Base-by-base conservation (phyloP, 2,113 vertebrate genomes). In the Crypturellus undulatus region DNA sequence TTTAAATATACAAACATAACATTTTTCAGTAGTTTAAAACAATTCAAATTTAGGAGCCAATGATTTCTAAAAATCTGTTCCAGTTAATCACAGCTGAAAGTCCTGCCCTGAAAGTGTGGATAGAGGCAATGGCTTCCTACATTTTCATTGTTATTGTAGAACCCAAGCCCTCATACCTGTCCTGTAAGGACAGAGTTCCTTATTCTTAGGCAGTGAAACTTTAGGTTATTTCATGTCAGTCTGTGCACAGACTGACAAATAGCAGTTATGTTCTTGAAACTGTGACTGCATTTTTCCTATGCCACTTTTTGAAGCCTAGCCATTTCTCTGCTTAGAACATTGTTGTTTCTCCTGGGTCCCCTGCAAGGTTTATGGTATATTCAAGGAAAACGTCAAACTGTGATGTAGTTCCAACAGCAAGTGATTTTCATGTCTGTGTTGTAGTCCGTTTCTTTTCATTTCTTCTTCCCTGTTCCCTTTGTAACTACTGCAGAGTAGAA, bases 401-500 rank as follows among this genome's bases (percentile, higher is more conserved):
- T 15, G 5, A 12, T 64, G 20, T 69, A 32, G 40, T 79, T 97
- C 69, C 56, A 90, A 82, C 38, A 36, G 64, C 1, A 45, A 84
- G 56, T 30, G 15, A 36, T 94, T 94, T 95, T 80, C 13, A 34
- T 43, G 43, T 64, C 22, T 79, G 47, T 10, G 5, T 5, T 36
- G 22, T 32, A 52, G 45, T 84, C 72, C 0, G 42, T 82, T 87
- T 89, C 10, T 84, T 85, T 97, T 72, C 36, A 67, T 80, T 79
- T 80, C 25, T 69, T 43, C 19, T 75, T 59, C n/a, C 21, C 17
- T 68, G 34, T 60, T 75, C 21, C 42, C 15, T 56, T 91, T 72
- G 11, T 67, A 73, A 65, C n/a, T 72, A 49, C 92, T 92, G 56
- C 93, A 97, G 98, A 85, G 65, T 86, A 28, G 92, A 97, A 97